These are phyloP conservation scores for Apodemus sylvaticus DNA, from an alignment of 2,113 vertebrate genomes.

Conservation along the genomic window DNA sequence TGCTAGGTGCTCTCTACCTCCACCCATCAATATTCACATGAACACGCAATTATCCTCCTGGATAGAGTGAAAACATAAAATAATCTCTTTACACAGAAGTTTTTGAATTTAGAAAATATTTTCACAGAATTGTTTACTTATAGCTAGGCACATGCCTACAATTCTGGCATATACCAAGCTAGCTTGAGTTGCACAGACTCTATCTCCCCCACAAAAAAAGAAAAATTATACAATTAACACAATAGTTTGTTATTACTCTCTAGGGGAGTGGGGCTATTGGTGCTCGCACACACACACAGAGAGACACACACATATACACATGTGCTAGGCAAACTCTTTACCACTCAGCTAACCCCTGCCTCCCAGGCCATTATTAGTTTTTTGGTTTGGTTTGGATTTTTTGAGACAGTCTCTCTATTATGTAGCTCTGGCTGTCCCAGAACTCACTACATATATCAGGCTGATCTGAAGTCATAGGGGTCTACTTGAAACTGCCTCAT, in stretches of 20 bases:
- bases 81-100: background rate
- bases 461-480: background rate
- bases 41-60: no score
- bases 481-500: background rate
- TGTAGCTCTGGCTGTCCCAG: background rate
- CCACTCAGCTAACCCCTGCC: background rate
- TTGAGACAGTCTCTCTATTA: background rate
- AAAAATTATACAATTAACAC: background rate
- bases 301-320: background rate
- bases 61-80: no score
- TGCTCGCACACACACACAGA: background rate
- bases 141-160: background rate
- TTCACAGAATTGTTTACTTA: background rate
- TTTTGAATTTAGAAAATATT: slow-evolving; percentile 45
- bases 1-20: background rate
- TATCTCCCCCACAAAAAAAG: no score
- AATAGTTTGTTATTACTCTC: background rate
- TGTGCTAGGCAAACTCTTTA: background rate
- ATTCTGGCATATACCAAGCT: background rate
- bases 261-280: background rate
- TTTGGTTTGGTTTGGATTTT: background rate
- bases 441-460: background rate
- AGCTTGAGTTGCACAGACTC: background rate
- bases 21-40: background rate
- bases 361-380: background rate